Evolutionary conservation across 37 sponge, comb jelly and placozoan genomes (phyloP), one percentile per base, ranked within the genome.

Genomic region (Halichondria panicea): DNA sequence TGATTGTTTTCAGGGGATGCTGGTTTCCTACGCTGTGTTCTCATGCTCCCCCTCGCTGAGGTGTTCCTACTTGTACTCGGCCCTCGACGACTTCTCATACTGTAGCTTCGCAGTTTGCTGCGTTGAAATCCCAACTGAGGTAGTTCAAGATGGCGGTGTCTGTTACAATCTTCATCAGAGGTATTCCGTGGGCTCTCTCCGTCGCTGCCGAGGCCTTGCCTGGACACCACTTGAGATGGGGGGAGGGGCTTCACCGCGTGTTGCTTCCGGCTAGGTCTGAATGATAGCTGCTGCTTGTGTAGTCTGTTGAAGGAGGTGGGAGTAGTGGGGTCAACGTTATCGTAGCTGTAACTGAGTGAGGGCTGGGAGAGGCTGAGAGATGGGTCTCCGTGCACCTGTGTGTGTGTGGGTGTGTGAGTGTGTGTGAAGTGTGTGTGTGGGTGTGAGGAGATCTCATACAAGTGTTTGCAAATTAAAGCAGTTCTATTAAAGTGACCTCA

Each of bases 231-330:
- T 15, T 27, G 15, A 43, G 8, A 66, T 28, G 43, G 68, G n/a
- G 27, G 18, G 4, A 8, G 21, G 4, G 68, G 68, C 12, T 24
- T 42, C 15, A 41, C 19, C 1, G 18, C 53, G 44, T 76, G 46
- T 35, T 72, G 73, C 34, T 63, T 76, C 52, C 56, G 73, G 40
- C 42, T 55, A 4, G 70, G 54, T 2, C 64, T 48, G 42, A 72
- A 82, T 1, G 83, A 82, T 25, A 74, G 59, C 83, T 82, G 83
- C 28, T 67, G 37, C 48, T 82, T 82, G 68, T 82, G 83, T 5
- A 82, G 83, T 19, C 59, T 33, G 75, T 71, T 71, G 39, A 43
- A 60, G 63, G 48, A 64, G 12, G 80, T 41, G 46, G 78, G 56
- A 19, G 69, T 25, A 43, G 36, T 65, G 8, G 53, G 13, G 25